Percentiles rank a stretch among this genome's conserved stretches.
Conservation (phyloP, 2,888 invertebrate genomes). For the Drosophila trichaetosa region DNA sequence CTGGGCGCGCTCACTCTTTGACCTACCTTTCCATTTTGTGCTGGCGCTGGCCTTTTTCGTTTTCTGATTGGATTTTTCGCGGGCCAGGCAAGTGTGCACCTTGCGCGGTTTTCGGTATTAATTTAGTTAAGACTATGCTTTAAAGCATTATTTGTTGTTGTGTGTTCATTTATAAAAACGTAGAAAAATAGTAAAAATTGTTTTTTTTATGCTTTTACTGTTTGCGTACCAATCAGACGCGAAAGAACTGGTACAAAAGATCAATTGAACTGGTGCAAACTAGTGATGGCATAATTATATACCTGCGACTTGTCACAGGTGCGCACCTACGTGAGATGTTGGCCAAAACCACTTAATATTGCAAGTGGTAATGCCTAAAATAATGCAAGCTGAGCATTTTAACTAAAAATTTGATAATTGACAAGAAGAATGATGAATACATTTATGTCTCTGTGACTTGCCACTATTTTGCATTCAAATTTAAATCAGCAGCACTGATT, state of each 20-base stretch:
- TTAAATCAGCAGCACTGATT: conserved; percentile 6
- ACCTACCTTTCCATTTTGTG: conserved; percentile 84
- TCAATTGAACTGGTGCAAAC: conserved; percentile 56
- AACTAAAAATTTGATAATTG: background rate
- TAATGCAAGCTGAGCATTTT: background rate
- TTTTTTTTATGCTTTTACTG: conserved; percentile 72
- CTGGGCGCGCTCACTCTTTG: conserved; percentile 77
- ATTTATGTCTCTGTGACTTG: background rate
- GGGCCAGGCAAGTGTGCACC: conserved; percentile 49
- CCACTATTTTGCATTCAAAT: background rate
- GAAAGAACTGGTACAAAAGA: conserved; percentile 66
- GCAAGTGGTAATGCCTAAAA: background rate
- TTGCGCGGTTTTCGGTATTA: conserved; percentile 49
- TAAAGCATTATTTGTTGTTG: conserved; percentile 65
- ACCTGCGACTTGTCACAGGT: conserved; percentile 49
- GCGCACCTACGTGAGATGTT: conserved; percentile 11
- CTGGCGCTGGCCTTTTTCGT: conserved; percentile 72
- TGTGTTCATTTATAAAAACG: conserved; percentile 77
- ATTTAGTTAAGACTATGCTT: conserved; percentile 49
- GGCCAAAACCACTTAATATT: background rate
- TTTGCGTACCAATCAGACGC: conserved; percentile 79
- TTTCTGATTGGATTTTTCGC: conserved; percentile 61
- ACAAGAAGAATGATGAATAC: background rate
- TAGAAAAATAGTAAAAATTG: conserved; percentile 76
- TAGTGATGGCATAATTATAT: conserved; percentile 46